Conservation (phyloP, 2,113 vertebrate species). For the Neolamprologus brichardi region DNA sequence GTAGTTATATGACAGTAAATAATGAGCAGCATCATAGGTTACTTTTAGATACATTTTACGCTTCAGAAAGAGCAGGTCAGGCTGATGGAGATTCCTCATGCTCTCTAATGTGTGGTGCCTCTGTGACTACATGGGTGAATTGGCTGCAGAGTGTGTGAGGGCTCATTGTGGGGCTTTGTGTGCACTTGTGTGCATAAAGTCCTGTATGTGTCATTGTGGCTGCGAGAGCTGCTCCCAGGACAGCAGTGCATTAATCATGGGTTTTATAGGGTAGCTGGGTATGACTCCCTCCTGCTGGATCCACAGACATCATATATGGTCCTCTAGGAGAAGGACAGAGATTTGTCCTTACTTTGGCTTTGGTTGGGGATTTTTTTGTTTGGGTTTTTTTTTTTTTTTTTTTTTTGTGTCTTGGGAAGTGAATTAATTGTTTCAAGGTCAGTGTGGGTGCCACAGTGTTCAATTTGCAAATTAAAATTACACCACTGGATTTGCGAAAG, state of each 20-base stretch:
- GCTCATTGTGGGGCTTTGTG: neutral
- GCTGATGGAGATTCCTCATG: neutral
- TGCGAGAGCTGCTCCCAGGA: conserved; percentile 44
- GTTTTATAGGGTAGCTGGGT: conserved; percentile 59
- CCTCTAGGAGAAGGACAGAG: conserved; percentile 29
- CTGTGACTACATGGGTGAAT: neutral
- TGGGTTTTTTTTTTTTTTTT: fast-evolving
- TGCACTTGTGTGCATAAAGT: neutral
- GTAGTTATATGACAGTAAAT: neutral
- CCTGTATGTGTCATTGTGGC: conserved; percentile 49
- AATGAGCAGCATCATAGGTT: neutral
- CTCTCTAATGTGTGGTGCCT: neutral
- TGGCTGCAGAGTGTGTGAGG: neutral
- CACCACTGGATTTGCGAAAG: neutral
- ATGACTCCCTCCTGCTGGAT: conserved; percentile 38
- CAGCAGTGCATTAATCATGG: conserved; percentile 62
- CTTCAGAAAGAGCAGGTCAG: conserved; percentile 1
- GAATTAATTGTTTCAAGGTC: conserved; percentile 34
- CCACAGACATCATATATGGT: conserved; percentile 33
- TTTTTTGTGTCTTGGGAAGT: conserved; percentile 1
- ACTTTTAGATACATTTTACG: neutral
- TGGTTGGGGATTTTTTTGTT: neutral
- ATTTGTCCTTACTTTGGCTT: conserved; percentile 32
- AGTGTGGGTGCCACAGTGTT: neutral
- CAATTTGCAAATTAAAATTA: neutral